Conservation (phyloP, 2,888 invertebrate species). For the Netelia virgata region DNA sequence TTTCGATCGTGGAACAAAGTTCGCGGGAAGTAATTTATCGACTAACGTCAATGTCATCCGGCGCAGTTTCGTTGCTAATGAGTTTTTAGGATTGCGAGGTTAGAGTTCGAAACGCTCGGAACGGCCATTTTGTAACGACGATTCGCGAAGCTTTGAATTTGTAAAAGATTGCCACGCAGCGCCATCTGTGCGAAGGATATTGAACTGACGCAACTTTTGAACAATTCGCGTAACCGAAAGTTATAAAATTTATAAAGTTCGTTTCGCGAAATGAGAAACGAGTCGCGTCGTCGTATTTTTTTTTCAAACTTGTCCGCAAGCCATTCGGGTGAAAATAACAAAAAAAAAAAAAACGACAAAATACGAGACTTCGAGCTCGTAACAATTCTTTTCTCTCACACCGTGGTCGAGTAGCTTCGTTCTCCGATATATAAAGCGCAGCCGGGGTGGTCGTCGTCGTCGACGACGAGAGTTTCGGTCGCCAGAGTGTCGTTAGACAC, state of each 20-base stretch:
- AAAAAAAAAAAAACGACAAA: constrained; percentile 3
- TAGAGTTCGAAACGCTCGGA: not conserved
- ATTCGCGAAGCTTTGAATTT: no score
- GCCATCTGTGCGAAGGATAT: no score
- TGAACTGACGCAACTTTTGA: no score
- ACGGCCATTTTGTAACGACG: not conserved
- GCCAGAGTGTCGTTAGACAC: constrained; percentile 79
- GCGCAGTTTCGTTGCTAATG: not conserved
- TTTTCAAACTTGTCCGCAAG: not conserved
- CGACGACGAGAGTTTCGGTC: constrained; percentile 65
- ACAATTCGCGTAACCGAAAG: no score
- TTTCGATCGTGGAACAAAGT: not conserved
- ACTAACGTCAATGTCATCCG: not conserved
- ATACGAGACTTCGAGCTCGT: constrained; percentile 14
- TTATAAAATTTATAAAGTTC: no score
- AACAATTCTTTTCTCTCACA: constrained; percentile 52
- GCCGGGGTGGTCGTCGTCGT: constrained; percentile 33
- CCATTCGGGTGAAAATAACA: constrained; percentile 1
- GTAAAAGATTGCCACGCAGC: no score
- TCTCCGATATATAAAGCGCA: constrained; percentile 17
- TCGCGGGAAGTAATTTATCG: not conserved
- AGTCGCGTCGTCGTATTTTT: no score
- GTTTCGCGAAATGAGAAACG: no score
- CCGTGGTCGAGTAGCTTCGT: constrained; percentile 36
- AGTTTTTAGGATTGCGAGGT: not conserved